These are phyloP conservation scores for Ptychadena robeensis DNA, from an alignment of 2,797 vertebrate species.

Conservation along the genomic window DNA sequence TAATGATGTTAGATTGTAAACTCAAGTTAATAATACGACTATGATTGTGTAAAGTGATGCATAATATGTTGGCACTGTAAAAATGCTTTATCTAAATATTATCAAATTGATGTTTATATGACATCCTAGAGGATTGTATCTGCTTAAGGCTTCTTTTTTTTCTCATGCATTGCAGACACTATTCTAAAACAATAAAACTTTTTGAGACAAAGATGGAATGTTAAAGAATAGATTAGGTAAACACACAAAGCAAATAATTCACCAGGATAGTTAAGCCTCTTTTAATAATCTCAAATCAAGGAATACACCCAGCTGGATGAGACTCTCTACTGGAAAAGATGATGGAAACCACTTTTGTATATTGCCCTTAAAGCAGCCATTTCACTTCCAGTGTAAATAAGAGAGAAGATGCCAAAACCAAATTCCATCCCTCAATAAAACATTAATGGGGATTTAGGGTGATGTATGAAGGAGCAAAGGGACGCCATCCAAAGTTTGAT, in stretches of 20 bases:
- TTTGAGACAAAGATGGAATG: neutral
- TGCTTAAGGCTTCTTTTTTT: neutral
- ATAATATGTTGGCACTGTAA: too few relatives aligned
- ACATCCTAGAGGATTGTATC: too few relatives aligned
- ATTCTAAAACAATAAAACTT: neutral
- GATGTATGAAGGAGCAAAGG: conserved; percentile 2
- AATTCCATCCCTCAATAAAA: neutral
- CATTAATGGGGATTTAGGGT: conserved; percentile 20
- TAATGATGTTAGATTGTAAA: too few relatives aligned
- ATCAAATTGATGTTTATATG: too few relatives aligned
- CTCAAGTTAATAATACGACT: too few relatives aligned
- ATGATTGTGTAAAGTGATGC: too few relatives aligned
- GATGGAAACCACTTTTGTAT: neutral
- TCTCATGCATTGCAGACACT: neutral
- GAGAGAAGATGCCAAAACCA: neutral
- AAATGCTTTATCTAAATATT: too few relatives aligned
- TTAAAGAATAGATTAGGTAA: neutral
- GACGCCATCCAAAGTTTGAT: neutral
- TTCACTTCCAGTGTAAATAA: conserved; percentile 8
- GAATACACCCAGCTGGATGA: neutral
- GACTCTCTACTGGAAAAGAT: neutral
- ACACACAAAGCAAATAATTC: neutral
- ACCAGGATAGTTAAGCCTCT: neutral
- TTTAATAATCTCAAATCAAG: neutral
- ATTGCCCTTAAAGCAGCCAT: neutral